A percentile compares a stretch with the other conserved stretches of the same genome.
phyloP scores from a whole-genome alignment of 2,113 vertebrate species.

The Trichomycterus rosablanca region DNA sequence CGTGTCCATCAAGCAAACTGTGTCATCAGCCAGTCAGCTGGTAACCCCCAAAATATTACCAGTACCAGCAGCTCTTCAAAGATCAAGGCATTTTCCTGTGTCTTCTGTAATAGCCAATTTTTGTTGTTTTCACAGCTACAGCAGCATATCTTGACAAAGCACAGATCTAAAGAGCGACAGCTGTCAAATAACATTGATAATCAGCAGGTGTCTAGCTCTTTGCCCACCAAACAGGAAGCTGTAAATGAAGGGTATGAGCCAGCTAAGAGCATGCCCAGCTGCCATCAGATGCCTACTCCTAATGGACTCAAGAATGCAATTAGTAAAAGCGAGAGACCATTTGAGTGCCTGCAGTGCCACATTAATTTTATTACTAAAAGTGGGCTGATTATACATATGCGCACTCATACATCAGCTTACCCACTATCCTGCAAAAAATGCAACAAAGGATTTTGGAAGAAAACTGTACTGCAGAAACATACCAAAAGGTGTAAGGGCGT shows the following conservation, averaged over 20 bases:
- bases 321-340: slow-evolving; percentile 30
- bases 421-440: slow-evolving; percentile 59
- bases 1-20: slow-evolving; percentile 52
- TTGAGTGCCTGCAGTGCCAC: slow-evolving; percentile 53
- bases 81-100: slow-evolving; percentile 65
- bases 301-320: slow-evolving; percentile 27
- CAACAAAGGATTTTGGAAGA: slow-evolving; percentile 62
- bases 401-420: slow-evolving; percentile 46
- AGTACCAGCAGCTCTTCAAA: slow-evolving; percentile 19
- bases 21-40: slow-evolving; percentile 5
- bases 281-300: slow-evolving; percentile 20
- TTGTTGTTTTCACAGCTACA: slow-evolving; percentile 71
- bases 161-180: slow-evolving; percentile 53
- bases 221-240: slow-evolving; percentile 59
- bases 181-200: slow-evolving; percentile 43
- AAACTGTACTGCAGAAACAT: slow-evolving; percentile 56
- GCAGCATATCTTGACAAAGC: slow-evolving; percentile 64
- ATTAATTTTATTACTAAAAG: slow-evolving; percentile 52
- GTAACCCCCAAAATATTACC: slow-evolving; percentile 29
- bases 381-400: slow-evolving; percentile 56
- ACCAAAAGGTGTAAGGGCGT: slow-evolving; percentile 55
- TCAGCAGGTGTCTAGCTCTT: slow-evolving; percentile 51
- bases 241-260: slow-evolving; percentile 45
- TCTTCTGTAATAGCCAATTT: slow-evolving; percentile 63
- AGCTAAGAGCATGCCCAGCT: slow-evolving; percentile 23